phyloP scores from a whole-genome alignment of 2,888 invertebrate genomes.

The Zelleria hepariella region DNA sequence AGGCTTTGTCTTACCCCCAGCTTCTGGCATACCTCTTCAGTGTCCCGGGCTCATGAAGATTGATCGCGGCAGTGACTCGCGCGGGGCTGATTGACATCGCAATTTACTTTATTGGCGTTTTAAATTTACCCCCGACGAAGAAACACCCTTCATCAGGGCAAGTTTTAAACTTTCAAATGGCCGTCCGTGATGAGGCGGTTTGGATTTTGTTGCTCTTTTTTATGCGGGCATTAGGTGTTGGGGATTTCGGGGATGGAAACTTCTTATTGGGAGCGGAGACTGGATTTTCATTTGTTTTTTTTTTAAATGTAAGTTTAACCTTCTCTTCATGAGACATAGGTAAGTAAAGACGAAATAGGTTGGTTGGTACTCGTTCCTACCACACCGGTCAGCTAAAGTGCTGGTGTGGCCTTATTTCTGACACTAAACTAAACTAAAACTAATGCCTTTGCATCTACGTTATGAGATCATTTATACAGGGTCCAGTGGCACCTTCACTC shows the following conservation, averaged over 20 bases:
- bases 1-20: no score
- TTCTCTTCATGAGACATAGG: no score
- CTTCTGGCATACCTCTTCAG: neutral
- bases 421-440: no score
- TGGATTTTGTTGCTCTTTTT: neutral
- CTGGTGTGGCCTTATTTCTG: no score
- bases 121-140: slow-evolving; percentile 44
- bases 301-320: no score
- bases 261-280: neutral
- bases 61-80: slow-evolving; percentile 51
- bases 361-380: no score
- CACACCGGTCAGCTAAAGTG: no score
- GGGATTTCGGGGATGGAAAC: neutral
- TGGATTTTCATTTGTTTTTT: neutral
- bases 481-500: no score
- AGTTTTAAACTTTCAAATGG: neutral
- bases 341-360: no score
- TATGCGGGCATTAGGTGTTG: neutral
- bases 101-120: slow-evolving; percentile 61
- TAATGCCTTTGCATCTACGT: no score
- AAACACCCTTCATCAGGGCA: neutral
- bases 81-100: slow-evolving; percentile 56
- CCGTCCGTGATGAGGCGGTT: neutral
- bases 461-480: no score
- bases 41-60: slow-evolving; percentile 49